These are phyloP conservation scores for Sceloporus undulatus DNA, from an alignment of 2,113 vertebrate species.

Conservation along the genomic window DNA sequence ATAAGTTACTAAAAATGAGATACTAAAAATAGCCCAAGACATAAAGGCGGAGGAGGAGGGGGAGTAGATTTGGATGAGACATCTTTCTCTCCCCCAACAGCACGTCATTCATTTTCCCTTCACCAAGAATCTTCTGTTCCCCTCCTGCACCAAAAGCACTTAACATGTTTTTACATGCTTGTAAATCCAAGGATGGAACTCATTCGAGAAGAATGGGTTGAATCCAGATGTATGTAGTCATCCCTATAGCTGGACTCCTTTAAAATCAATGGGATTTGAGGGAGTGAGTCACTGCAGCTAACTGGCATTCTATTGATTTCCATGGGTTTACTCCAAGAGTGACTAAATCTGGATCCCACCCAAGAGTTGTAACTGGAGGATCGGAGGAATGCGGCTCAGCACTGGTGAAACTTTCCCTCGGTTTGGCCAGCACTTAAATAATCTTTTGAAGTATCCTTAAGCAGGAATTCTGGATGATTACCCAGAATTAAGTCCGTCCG, in stretches of 20 bases:
- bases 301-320: too few species aligned
- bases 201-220: too few species aligned
- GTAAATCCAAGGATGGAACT: too few species aligned
- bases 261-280: too few species aligned
- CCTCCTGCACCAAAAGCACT: not conserved
- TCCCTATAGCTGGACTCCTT: too few species aligned
- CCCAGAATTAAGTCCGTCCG: too few species aligned
- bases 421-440: not conserved
- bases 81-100: not conserved
- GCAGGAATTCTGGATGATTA: not conserved
- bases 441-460: not conserved
- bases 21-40: not conserved
- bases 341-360: not conserved
- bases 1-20: fast-evolving
- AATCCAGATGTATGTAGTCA: too few species aligned
- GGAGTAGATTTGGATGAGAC: fast-evolving
- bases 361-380: too few species aligned
- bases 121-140: not conserved
- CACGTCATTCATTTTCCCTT: not conserved
- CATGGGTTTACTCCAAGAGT: too few species aligned
- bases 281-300: too few species aligned
- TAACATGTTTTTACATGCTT: not conserved
- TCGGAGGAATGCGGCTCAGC: too few species aligned
- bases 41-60: not conserved
- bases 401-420: too few species aligned